These are phyloP conservation scores for Carabus problematicus DNA, from an alignment of 2,888 invertebrate species.

Conservation along the genomic window DNA sequence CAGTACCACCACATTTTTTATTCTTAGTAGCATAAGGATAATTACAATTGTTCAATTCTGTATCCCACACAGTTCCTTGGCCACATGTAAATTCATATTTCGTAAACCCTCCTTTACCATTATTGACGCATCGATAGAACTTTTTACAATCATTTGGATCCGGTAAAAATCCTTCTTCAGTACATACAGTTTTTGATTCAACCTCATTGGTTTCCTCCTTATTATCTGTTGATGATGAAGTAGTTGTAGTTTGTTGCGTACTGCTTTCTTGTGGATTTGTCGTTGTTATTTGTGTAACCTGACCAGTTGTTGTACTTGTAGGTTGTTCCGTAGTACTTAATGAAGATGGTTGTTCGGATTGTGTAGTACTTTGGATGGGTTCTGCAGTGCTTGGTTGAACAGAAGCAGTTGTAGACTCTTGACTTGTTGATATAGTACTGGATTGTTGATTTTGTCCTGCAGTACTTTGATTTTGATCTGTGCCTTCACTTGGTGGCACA, in stretches of 20 bases:
- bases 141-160: conserved; percentile 75
- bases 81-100: conserved; percentile 77
- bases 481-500: background rate
- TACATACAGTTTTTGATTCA: conserved; percentile 56
- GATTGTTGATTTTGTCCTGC: no score
- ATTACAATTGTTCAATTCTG: conserved; percentile 72
- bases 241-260: background rate
- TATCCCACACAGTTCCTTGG: conserved; percentile 81
- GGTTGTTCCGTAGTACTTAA: background rate
- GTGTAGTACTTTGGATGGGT: background rate
- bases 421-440: background rate
- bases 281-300: background rate
- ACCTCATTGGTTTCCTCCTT: background rate
- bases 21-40: conserved; percentile 71
- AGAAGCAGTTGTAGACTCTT: background rate
- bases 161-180: conserved; percentile 73
- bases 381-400: background rate
- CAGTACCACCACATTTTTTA: conserved; percentile 66
- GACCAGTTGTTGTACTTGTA: background rate
- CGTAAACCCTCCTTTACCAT: conserved; percentile 64
- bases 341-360: background rate
- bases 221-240: background rate
- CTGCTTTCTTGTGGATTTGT: background rate
- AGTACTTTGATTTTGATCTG: background rate
- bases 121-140: conserved; percentile 78